Conservation (phyloP, 2,113 vertebrate genomes). For the Onychorhynchus coronatus region DNA sequence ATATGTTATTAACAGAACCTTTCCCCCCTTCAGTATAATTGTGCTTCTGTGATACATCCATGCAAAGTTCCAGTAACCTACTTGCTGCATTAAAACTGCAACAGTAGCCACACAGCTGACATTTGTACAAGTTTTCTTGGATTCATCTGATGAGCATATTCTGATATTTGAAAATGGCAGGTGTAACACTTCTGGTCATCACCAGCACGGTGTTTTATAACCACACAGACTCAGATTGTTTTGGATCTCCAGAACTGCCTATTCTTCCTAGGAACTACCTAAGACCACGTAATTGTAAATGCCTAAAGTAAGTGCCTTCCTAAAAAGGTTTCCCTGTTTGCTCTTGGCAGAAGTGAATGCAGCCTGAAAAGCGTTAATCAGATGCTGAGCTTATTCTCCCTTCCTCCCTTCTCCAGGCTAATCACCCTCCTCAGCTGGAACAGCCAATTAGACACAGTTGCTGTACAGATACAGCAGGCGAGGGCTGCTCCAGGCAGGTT, state of each 20-base stretch:
- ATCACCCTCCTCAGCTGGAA: not conserved
- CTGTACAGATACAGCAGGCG: not conserved
- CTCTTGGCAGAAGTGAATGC: not conserved
- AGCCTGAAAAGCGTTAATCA: not conserved
- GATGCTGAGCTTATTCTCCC: not conserved
- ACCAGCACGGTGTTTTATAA: not conserved
- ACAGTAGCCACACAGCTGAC: not conserved
- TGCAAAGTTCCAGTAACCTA: not conserved
- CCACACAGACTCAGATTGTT: not conserved
- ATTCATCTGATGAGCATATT: not conserved
- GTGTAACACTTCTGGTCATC: not conserved
- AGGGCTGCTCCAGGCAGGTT: not conserved
- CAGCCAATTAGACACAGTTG: conserved; percentile 11
- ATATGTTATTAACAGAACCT: not conserved
- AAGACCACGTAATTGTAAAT: not conserved
- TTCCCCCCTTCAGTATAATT: not conserved
- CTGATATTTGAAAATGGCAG: not conserved
- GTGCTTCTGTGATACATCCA: not conserved
- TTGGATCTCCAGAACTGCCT: not conserved
- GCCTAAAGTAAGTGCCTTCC: not conserved
- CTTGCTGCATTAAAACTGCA: not conserved
- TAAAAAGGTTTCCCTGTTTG: not conserved
- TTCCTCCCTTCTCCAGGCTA: not conserved
- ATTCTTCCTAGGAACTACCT: not conserved
- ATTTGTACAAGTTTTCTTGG: not conserved